These are phyloP conservation scores for Zapus hudsonius DNA, from an alignment of 2,113 vertebrate species.

Conservation along the genomic window DNA sequence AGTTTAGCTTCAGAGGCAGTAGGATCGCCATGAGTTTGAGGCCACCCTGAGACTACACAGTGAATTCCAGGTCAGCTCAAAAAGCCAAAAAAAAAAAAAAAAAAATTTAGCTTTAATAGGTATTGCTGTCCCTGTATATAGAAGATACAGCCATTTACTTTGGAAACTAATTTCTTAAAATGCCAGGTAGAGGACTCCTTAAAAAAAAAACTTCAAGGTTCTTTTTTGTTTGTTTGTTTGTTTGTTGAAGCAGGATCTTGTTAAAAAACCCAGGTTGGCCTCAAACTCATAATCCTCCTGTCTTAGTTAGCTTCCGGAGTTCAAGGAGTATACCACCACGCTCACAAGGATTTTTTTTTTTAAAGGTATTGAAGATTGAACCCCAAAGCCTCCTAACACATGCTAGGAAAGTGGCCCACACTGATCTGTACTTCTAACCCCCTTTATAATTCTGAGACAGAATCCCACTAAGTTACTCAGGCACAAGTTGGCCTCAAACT, in stretches of 20 bases:
- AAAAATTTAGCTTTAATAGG: not conserved
- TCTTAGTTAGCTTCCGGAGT: too few species aligned
- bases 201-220: not conserved
- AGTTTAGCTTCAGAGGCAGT: not conserved
- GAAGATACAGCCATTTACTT: not conserved
- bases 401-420: not conserved
- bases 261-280: not conserved
- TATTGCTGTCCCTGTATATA: not conserved
- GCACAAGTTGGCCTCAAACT: not conserved
- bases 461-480: not conserved
- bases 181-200: not conserved
- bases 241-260: not conserved
- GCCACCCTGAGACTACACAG: too few species aligned
- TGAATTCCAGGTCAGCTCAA: too few species aligned
- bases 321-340: too few species aligned
- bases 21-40: too few species aligned
- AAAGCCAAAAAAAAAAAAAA: not conserved
- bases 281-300: not conserved
- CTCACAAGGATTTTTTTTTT: not conserved
- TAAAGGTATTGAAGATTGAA: not conserved
- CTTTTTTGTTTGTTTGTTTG: not conserved
- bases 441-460: not conserved
- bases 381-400: not conserved
- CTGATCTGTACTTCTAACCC: not conserved
- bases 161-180: conserved; percentile 9